Evolutionary conservation across 2,888 invertebrate genomes (phyloP), one percentile per base, ranked within the genome.

Genomic region (Pseudococcus jackbeardsleyi): DNA sequence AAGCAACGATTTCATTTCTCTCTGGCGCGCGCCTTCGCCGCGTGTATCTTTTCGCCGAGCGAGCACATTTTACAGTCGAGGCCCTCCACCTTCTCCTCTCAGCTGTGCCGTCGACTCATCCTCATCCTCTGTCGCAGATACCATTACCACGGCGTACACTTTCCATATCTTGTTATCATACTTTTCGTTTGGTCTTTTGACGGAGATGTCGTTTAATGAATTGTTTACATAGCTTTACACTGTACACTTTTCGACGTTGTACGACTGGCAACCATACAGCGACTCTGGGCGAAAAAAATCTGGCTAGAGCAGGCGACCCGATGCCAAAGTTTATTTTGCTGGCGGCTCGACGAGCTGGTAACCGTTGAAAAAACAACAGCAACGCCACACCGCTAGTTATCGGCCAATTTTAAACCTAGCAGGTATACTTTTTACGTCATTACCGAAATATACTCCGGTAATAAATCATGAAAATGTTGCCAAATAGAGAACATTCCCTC

Each of bases 351-450:
- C 50, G 50, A 50, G 50, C 15, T 11, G 5, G 19, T 59, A 59
- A 19, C n/a, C 19, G 19, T n/a, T 5, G 17, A 59, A 59, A n/a
- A 59, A 59, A n/a, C n/a, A 54, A 33, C 54, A 54, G 5, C 59
- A 1, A 59, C 59, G 19, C 5, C n/a, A 59, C 19, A 59, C 33
- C 68, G 26, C 68, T 33, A 72, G 26, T 72, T 72, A 72, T 72
- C 68, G 68, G 68, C 68, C 68, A 72, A 72, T 72, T 72, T 72
- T 33, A 72, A 79, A 42, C 42, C 79, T 42, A 42, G 79, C 79
- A 79, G 79, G 79, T 79, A 79, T 79, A 79, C 79, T 79, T 79
- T 79, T 79, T 79, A 79, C 79, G 79, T 79, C 79, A 79, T 79
- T 79, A 79, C 79, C 79, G 79, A 42, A 33, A 72, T 72, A 72